Base-by-base conservation (phyloP, 1,140 invertebrate species). In the Hirudo medicinalis region DNA sequence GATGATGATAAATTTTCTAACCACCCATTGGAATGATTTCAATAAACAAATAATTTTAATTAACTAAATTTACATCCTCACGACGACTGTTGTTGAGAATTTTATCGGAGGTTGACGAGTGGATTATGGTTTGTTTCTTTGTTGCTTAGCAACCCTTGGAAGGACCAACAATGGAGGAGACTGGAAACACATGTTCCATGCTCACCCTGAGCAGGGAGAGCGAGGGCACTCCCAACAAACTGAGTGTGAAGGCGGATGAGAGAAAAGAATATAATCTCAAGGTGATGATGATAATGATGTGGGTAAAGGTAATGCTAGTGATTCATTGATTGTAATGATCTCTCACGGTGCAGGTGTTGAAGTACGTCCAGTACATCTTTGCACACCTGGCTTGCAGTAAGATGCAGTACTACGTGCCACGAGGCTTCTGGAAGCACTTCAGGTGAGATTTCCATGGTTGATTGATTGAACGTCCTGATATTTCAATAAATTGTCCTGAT, bases 341-440 rank as follows among this genome's bases (percentile, higher is more conserved):
- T 22, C 22, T 25, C 57, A n/a, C 9, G 8, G 17, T 32, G 19
- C 57, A 90, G 25, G 95, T 99, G 76, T 83, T 98, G 25, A 95
- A 95, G 82, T 92, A 97, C 84, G 90, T 98, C 60, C 95, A 98
- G 84, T 90, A 91, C 11, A 97, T 98, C 80, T 98, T 98, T 83
- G 94, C 93, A 67, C 93, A 98, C 85, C 85, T 98, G 76, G 91
- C 92, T 63, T 91, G 92, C 78, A 95, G 92, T 80, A 92, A 95
- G 80, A 84, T 97, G 22, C 94, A 98, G 83, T 97, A 94, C 85
- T 97, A 97, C 83, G 89, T 97, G 78, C 95, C 95, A 19, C 87
- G 89, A 76, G 94, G 94, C 40, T 87, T 98, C 72, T 98, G 94
- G 94, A 93, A 91, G 78, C 92, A 97, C 85, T 98, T 99, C 80